These are phyloP conservation scores for Dryomyza anilis DNA, from an alignment of 2,888 invertebrate genomes.

Conservation along the genomic window DNA sequence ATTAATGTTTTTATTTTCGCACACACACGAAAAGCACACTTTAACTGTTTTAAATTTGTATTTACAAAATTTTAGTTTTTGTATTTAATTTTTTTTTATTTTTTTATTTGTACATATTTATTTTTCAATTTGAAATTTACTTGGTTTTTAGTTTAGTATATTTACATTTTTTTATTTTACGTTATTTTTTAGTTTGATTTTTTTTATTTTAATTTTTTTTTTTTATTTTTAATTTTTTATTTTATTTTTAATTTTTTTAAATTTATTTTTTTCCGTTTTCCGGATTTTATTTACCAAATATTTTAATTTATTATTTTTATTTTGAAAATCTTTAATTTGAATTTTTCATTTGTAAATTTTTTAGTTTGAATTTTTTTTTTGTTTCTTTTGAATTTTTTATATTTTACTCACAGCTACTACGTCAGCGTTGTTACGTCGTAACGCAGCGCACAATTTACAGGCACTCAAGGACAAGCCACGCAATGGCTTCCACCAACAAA, in stretches of 20 bases:
- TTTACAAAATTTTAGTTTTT: too few species aligned
- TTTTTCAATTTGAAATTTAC: background rate
- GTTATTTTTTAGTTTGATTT: background rate
- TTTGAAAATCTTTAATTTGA: background rate
- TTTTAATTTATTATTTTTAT: background rate
- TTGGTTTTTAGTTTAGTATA: background rate
- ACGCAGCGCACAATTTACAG: background rate
- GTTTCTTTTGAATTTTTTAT: background rate
- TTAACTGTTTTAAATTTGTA: too few species aligned
- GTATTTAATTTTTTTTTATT: background rate
- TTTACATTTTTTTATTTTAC: background rate
- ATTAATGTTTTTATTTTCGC: background rate
- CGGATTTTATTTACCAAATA: background rate
- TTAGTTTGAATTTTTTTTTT: background rate
- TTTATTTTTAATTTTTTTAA: background rate
- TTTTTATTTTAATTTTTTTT: background rate
- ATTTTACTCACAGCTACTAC: background rate
- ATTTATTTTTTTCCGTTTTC: background rate
- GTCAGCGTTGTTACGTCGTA: conserved; percentile 21
- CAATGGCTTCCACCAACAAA: background rate
- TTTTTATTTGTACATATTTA: background rate
- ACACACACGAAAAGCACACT: background rate
- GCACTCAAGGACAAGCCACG: too few species aligned
- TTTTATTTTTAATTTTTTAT: background rate
- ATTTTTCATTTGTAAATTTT: background rate